Evolutionary conservation across 1,140 invertebrate genomes (phyloP), one percentile per base, ranked within the genome.

Genomic region (Metaphire vulgaris): DNA sequence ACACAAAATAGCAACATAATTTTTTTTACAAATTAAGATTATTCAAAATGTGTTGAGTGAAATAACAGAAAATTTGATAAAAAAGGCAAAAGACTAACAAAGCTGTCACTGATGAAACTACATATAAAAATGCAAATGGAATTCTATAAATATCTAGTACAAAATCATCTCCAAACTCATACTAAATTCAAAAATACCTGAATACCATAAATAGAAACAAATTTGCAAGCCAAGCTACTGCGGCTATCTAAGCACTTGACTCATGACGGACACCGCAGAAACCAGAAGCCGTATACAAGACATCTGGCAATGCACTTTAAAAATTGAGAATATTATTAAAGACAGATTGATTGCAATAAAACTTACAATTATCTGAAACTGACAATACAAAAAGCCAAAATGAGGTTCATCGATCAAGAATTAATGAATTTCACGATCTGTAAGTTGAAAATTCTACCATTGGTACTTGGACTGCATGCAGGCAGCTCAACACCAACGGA

Each of bases 401-500:
- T 56, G 41, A 56, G 41, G 41, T 56, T 56, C 41, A 21, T 56
- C 41, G 21, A 56, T 56, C 21, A 12, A 56, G n/a, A 56, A 56
- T 21, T 6, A 56, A 21, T 56, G 41, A 56, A 56, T 56, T 56
- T 56, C 41, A 56, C 21, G 21, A 12, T 21, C 6, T 21, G 41
- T 56, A 21, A 56, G 41, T 56, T 56, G 41, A 56, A 56, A 56
- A 56, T 56, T 21, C 6, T 56, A 56, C 41, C 21, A 21, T 21
- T 56, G 6, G 6, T 21, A 21, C 6, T 21, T 56, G 41, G 41
- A 21, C 41, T 21, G 41, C n/a, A n/a, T n/a, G n/a, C n/a, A n/a
- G n/a, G n/a, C 41, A 12, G 41, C 41, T 56, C 41, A 56, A 21
- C 84, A 86, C 84, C 85, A 86, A 32, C 84, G 80, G 77, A 86